Evolutionary conservation across 2,888 invertebrate species (phyloP).

Genomic region (Stenodema calcarata): DNA sequence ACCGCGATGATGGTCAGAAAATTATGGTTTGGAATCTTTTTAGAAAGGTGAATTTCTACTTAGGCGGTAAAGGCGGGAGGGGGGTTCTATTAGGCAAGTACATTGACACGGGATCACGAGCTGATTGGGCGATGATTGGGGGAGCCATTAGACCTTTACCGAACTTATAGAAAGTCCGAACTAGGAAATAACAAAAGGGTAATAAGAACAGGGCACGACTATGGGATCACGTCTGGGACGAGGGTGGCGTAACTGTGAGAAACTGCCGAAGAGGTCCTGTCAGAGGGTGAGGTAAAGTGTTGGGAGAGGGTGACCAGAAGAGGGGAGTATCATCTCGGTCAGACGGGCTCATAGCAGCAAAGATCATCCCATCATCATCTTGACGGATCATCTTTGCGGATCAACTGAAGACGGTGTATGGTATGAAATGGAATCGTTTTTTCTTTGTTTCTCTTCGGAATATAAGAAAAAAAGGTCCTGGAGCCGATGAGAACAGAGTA

Average conservation of each 20-base stretch:
- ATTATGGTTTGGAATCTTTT: conserved; percentile 32
- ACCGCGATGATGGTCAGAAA: conserved; percentile 38
- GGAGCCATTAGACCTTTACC: conserved; percentile 48
- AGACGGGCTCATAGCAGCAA: not conserved
- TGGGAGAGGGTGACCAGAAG: not conserved
- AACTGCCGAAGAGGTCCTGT: conserved; percentile 14
- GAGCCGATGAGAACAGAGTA: too few relatives aligned
- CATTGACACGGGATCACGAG: conserved; percentile 50
- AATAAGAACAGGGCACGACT: conserved; percentile 37
- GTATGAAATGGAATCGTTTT: not conserved
- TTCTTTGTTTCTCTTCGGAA: too few relatives aligned
- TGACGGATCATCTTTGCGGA: not conserved
- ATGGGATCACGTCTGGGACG: conserved; percentile 40
- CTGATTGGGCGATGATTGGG: conserved; percentile 49
- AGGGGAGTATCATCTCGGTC: not conserved
- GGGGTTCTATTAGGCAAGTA: conserved; percentile 41
- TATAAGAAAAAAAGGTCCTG: too few relatives aligned
- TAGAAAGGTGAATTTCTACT: conserved; percentile 27
- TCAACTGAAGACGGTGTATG: not conserved
- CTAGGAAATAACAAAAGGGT: conserved; percentile 50
- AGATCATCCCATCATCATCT: not conserved
- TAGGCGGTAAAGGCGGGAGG: not conserved
- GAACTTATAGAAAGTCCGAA: conserved; percentile 50
- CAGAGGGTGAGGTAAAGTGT: not conserved
- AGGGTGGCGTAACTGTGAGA: conserved; percentile 47